Conservation (phyloP, 2,888 invertebrate species). For the Cylloceria caligata region DNA sequence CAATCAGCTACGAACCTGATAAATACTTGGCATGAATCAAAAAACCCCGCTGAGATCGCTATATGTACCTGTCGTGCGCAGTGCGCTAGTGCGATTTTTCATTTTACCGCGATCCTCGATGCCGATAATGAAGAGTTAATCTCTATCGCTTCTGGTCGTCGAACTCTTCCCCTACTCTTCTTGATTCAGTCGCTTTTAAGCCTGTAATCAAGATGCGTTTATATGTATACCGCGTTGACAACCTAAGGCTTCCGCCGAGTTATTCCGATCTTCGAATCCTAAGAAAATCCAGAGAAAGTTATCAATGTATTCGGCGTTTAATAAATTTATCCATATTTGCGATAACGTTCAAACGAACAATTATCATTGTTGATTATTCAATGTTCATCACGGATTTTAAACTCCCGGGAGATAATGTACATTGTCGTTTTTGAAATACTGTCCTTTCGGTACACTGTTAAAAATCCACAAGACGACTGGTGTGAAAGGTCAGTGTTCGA, state of each 20-base stretch:
- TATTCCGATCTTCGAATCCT: conserved; percentile 3
- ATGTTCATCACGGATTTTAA: too few species aligned
- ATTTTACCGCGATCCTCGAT: conserved; percentile 33
- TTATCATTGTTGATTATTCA: background rate
- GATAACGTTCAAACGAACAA: background rate
- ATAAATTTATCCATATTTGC: background rate
- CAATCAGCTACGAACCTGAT: conserved; percentile 43
- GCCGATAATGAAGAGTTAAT: conserved; percentile 52
- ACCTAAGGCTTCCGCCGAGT: conserved; percentile 8
- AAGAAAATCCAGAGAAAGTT: background rate
- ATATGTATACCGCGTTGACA: conserved; percentile 3
- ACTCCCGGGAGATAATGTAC: too few species aligned
- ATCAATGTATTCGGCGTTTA: background rate
- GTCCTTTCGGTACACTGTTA: too few species aligned
- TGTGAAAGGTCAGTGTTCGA: too few species aligned
- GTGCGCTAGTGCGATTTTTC: conserved; percentile 13
- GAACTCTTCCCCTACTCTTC: background rate
- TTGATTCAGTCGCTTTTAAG: conserved; percentile 8
- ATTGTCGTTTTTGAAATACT: too few species aligned
- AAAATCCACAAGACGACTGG: too few species aligned
- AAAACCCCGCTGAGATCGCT: conserved; percentile 15
- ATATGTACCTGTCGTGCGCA: conserved; percentile 15
- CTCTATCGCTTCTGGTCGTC: conserved; percentile 43
- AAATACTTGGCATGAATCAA: conserved; percentile 41
- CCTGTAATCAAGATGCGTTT: conserved; percentile 43